A percentile compares a stretch with the other conserved stretches of the same genome.
Evolutionary conservation across 2,113 vertebrate genomes (phyloP).

Genomic region (Daubentonia madagascariensis): DNA sequence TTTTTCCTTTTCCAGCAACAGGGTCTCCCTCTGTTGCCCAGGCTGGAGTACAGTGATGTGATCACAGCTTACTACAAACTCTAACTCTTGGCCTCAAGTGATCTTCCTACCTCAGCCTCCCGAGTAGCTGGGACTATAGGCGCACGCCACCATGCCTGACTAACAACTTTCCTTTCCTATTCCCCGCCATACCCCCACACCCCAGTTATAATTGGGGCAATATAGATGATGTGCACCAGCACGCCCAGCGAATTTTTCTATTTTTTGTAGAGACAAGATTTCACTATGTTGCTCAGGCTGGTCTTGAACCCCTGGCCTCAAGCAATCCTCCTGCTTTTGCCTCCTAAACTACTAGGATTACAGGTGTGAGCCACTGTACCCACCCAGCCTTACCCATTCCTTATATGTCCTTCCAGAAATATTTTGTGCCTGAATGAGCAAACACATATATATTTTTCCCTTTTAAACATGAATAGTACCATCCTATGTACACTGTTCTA

Average conservation of each 20-base stretch:
- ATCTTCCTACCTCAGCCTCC: too few relatives aligned
- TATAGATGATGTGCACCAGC: too few relatives aligned
- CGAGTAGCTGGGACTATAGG: too few relatives aligned
- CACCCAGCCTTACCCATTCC: background rate
- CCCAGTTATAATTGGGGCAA: too few relatives aligned
- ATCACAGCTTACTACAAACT: too few relatives aligned
- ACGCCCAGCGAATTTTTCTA: too few relatives aligned
- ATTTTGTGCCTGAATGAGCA: constrained; percentile 16
- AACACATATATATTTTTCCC: background rate
- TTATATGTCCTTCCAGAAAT: constrained; percentile 5
- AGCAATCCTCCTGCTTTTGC: background rate
- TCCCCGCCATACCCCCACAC: too few relatives aligned
- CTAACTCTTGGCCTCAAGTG: too few relatives aligned
- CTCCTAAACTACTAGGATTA: background rate
- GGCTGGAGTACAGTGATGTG: background rate
- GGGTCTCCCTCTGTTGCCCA: background rate
- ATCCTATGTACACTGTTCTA: background rate
- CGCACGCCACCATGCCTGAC: too few relatives aligned
- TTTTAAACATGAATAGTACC: constrained; percentile 13
- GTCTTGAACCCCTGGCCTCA: background rate
- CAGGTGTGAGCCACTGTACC: background rate
- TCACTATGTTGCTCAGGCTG: background rate
- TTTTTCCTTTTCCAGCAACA: background rate
- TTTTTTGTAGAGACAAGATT: background rate
- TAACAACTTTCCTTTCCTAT: too few relatives aligned